Conservation (phyloP, 2,113 vertebrate genomes). For the Nothocercus julius region DNA sequence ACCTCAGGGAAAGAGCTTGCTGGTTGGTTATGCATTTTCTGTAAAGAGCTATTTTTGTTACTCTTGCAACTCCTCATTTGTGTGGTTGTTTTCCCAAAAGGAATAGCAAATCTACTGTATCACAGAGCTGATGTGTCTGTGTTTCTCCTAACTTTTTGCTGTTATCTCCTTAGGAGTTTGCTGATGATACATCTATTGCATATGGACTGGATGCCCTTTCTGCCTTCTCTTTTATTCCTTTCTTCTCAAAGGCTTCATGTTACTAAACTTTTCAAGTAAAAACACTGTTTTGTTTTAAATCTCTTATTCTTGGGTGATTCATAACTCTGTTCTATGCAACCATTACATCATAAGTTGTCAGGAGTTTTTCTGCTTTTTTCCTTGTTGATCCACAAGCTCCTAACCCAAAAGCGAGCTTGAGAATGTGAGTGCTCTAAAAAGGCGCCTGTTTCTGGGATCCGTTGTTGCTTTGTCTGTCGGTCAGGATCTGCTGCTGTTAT, state of each 20-base stretch:
- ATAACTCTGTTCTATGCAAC: not conserved
- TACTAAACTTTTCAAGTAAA: constrained; percentile 1
- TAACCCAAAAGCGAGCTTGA: accelerated
- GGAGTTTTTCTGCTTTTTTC: constrained; percentile 15
- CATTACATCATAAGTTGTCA: constrained; percentile 21
- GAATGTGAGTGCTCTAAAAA: not conserved
- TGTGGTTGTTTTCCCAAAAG: constrained; percentile 13
- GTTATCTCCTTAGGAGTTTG: constrained; percentile 38
- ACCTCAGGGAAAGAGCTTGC: not conserved
- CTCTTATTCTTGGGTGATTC: not conserved
- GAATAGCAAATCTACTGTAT: constrained; percentile 8
- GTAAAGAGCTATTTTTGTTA: constrained; percentile 19
- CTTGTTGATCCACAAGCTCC: not conserved
- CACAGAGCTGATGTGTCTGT: not conserved
- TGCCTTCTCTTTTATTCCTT: constrained; percentile 11
- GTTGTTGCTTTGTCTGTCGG: not conserved
- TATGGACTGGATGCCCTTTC: not conserved
- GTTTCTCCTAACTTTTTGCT: not conserved
- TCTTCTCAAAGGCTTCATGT: not conserved
- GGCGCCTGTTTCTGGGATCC: not conserved
- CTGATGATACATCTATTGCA: not conserved
- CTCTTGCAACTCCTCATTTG: not conserved
- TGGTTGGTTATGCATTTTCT: not conserved
- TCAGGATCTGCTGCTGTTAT: not conserved
- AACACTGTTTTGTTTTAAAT: not conserved